Conservation (phyloP, 2,797 vertebrate species). For the Anableps anableps region DNA sequence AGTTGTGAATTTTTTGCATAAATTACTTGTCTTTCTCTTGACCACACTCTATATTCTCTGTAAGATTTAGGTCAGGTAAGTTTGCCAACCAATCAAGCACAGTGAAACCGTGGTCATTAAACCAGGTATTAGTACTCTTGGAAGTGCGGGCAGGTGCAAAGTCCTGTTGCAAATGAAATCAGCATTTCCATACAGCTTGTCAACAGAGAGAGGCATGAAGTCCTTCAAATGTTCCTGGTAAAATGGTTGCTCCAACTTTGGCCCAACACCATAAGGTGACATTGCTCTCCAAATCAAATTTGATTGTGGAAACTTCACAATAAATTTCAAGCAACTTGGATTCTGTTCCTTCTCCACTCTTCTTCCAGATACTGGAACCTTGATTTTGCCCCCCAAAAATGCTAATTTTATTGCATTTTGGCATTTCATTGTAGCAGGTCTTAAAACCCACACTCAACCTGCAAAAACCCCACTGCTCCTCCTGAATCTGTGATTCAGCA, state of each 20-base stretch:
- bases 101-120: background rate
- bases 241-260: background rate
- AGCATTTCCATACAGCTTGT: background rate
- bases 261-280: background rate
- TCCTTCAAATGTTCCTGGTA: background rate
- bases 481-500: background rate
- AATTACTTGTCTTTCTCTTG: background rate
- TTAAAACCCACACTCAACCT: background rate
- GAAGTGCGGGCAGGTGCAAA: background rate
- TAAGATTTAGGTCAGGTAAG: background rate
- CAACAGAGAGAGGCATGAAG: background rate
- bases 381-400: background rate
- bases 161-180: background rate
- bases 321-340: background rate
- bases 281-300: background rate
- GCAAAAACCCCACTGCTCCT: background rate
- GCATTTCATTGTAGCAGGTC: background rate
- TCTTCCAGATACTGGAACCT: background rate
- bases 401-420: background rate
- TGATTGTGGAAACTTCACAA: background rate
- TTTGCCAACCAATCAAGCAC: too few relatives aligned
- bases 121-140: background rate
- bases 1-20: background rate
- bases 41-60: background rate
- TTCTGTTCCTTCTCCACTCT: background rate